phyloP scores from a whole-genome alignment of 2,113 vertebrate genomes.

The Oostethus manadensis region DNA sequence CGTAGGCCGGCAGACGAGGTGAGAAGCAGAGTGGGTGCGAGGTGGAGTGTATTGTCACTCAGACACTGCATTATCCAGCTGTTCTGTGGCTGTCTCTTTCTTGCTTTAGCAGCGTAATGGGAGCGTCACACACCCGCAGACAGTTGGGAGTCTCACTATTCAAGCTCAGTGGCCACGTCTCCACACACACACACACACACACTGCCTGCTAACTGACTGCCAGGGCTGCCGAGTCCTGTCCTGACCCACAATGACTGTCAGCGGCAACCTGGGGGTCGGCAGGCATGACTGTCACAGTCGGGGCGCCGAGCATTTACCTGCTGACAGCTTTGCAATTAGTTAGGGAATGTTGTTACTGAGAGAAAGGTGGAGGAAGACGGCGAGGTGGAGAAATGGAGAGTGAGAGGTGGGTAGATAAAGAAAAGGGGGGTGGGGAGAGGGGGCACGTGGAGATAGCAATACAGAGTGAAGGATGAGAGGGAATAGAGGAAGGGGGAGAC shows the following conservation, averaged over 20 bases:
- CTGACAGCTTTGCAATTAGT: conserved; percentile 77
- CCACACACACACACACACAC: conserved; percentile 14
- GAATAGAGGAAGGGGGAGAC: conserved; percentile 26
- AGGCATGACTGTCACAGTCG: conserved; percentile 63
- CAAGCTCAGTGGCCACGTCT: conserved; percentile 61
- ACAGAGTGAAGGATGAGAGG: conserved; percentile 42
- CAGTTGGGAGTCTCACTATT: conserved; percentile 63
- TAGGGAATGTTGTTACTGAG: conserved; percentile 60
- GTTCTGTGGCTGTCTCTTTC: conserved; percentile 64
- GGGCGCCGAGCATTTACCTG: conserved; percentile 75
- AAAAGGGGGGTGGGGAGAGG: conserved; percentile 28
- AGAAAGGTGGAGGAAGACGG: conserved; percentile 47
- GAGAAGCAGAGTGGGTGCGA: conserved; percentile 49
- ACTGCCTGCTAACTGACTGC: conserved; percentile 62
- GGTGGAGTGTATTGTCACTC: conserved; percentile 62
- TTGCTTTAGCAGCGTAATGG: conserved; percentile 63
- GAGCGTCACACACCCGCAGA: conserved; percentile 66
- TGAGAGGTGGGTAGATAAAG: conserved; percentile 57
- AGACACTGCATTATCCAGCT: conserved; percentile 70
- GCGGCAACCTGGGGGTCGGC: conserved; percentile 40
- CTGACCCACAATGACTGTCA: conserved; percentile 66
- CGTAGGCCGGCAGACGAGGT: conserved; percentile 54
- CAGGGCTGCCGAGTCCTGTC: conserved; percentile 51
- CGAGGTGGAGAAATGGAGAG: conserved; percentile 38
- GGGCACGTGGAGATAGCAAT: conserved; percentile 29